Evolutionary conservation across 2,113 vertebrate species (phyloP), one percentile per base, ranked within the genome.

Genomic region (Ahaetulla prasina): DNA sequence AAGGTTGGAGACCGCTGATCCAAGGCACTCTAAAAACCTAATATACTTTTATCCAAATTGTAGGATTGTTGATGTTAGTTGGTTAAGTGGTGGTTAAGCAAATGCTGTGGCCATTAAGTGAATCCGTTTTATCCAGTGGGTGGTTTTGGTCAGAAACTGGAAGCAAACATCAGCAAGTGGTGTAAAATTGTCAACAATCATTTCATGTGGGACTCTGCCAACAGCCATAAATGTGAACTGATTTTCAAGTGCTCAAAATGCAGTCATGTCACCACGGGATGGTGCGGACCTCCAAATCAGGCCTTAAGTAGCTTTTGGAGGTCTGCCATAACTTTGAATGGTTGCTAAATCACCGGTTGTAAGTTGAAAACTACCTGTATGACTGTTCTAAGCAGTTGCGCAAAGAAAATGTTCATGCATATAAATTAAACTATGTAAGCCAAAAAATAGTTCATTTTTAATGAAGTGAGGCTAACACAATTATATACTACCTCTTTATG

Each of bases 381-480:
- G 30, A 0, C 60, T 0, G 1, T 2, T 89, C 2, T 80, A 80
- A 43, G 0, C 53, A 8, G 87, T 60, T 89, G 43, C 3, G 25
- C 27, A 12, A 90, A 85, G 35, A 20, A 68, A 47, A 0, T 43
- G 7, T 16, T 90, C 93, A 84, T 3, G 68, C 93, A 86, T 3
- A 22, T 80, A 80, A 54, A 55, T 45, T 1, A 88, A 54, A 52
- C 35, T 2, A 55, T 35, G 8, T 43, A 1, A 18, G 0, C 94
- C 88, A 89, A 52, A 50, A 89, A 90, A 88, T 80, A 90, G 2
- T 0, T 0, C 25, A 8, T 53, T 88, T 85, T 47, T 91, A 63
- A 92, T 93, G 90, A 90, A 4, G 12, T 0, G 55, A 43, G 1
- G 87, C 2, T 63, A 18, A 20, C 30, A 4, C 7, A 30, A 4